phyloP scores from a whole-genome alignment of 2,113 vertebrate genomes.

The Tyto alba region DNA sequence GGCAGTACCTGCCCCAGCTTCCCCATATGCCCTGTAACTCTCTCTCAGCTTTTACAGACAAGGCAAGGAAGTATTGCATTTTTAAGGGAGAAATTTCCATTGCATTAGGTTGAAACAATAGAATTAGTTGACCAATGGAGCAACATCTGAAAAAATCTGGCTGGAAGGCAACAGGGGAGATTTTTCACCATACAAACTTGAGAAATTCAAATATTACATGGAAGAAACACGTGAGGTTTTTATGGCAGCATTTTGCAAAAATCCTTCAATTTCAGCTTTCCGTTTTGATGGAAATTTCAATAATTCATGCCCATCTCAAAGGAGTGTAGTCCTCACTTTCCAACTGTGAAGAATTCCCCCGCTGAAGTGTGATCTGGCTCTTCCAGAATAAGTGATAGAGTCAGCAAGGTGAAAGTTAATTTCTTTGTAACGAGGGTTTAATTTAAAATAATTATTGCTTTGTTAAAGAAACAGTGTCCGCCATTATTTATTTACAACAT shows the following conservation, averaged over 20 bases:
- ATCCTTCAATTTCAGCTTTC: not conserved
- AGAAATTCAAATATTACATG: fast-evolving
- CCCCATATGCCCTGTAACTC: fast-evolving
- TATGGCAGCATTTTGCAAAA: not conserved
- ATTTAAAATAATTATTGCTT: not conserved
- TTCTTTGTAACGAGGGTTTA: not conserved
- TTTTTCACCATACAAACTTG: not conserved
- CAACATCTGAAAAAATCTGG: not conserved
- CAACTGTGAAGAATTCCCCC: not conserved
- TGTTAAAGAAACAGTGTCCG: not conserved
- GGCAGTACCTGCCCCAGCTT: too few species aligned
- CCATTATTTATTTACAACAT: not conserved
- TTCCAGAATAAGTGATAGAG: not conserved
- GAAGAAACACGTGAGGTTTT: not conserved
- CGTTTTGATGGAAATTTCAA: not conserved
- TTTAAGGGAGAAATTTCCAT: not conserved
- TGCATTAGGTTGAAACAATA: not conserved
- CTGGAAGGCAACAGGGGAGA: not conserved
- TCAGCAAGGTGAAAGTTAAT: not conserved
- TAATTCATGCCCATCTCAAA: not conserved
- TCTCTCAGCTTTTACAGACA: too few species aligned
- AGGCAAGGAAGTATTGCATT: not conserved
- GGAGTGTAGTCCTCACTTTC: fast-evolving
- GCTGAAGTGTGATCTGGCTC: not conserved
- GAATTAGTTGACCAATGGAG: not conserved